A percentile compares a stretch with the other conserved stretches of the same genome.
These are phyloP conservation scores for Chrysocyon brachyurus DNA, from an alignment of 2,797 vertebrate genomes.

Conservation along the genomic window DNA sequence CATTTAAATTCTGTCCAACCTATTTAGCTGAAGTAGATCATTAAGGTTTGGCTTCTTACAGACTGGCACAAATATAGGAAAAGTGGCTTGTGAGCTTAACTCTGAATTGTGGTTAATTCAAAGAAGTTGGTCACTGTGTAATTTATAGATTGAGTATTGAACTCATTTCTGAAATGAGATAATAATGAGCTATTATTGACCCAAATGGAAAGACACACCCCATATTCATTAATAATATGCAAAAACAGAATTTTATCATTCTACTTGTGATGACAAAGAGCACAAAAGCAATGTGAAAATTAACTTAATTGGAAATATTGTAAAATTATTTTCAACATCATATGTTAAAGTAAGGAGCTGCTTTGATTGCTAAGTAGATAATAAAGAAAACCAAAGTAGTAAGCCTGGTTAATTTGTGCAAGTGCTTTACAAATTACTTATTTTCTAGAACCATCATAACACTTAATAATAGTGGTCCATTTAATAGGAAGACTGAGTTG, in stretches of 20 bases:
- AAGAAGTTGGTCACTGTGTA: constrained; percentile 30
- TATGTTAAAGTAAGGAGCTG: constrained; percentile 77
- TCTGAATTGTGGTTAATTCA: constrained; percentile 35
- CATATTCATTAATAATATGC: constrained; percentile 72
- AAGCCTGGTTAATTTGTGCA: neutral
- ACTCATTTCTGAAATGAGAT: constrained; percentile 74
- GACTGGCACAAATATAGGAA: constrained; percentile 28
- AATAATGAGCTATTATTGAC: constrained; percentile 76
- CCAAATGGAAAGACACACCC: constrained; percentile 74
- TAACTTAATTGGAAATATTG: constrained; percentile 83
- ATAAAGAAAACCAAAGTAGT: constrained; percentile 74
- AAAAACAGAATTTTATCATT: constrained; percentile 76
- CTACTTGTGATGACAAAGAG: constrained; percentile 72
- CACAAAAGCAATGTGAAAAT: constrained; percentile 78
- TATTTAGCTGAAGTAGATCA: constrained; percentile 8
- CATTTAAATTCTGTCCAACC: constrained; percentile 28
- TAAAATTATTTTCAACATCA: constrained; percentile 83
- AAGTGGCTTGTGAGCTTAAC: neutral
- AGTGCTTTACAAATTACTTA: constrained; percentile 79
- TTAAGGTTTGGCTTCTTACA: constrained; percentile 9
- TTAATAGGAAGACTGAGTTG: constrained; percentile 26
- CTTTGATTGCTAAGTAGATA: constrained; percentile 82
- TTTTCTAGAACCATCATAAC: constrained; percentile 81
- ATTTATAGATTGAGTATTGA: constrained; percentile 67
- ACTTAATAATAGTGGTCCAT: constrained; percentile 52